Evolutionary conservation across 53 echinoderm and acorn worm species (phyloP).

Genomic region (Stichopus horrens): DNA sequence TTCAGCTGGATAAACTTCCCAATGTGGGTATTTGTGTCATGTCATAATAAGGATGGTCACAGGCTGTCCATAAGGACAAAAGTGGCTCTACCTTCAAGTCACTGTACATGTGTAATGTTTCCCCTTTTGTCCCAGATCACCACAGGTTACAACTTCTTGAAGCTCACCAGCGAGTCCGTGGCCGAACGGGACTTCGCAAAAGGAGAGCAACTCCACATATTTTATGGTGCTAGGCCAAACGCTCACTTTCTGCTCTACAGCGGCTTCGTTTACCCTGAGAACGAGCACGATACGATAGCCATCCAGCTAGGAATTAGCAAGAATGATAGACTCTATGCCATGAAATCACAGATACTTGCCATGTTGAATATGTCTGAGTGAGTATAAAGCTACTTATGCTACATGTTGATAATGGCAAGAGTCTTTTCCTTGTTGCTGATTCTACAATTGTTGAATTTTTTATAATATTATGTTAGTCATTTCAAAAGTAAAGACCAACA

Average conservation of each 20-base stretch:
- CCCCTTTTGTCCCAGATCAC: constrained; percentile 49
- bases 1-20: no score
- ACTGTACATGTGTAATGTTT: neutral
- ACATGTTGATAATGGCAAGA: no score
- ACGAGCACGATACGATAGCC: constrained; percentile 70
- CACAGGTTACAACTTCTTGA: constrained; percentile 77
- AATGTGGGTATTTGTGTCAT: no score
- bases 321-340: constrained; percentile 84
- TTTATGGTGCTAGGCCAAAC: constrained; percentile 84
- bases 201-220: constrained; percentile 80
- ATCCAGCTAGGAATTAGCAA: constrained; percentile 90
- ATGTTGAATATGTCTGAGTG: constrained; percentile 70
- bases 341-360: constrained; percentile 82
- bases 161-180: constrained; percentile 68
- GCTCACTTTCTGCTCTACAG: constrained; percentile 81
- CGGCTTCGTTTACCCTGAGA: constrained; percentile 86
- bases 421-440: no score
- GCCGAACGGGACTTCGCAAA: constrained; percentile 61
- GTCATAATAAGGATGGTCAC: no score
- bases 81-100: no score
- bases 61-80: no score
- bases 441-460: no score
- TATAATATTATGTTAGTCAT: no score
- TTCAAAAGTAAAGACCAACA: no score
- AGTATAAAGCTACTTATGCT: constrained; percentile 23